Evolutionary conservation across 2,113 vertebrate species (phyloP).

Genomic region (Irena cyanogastra): DNA sequence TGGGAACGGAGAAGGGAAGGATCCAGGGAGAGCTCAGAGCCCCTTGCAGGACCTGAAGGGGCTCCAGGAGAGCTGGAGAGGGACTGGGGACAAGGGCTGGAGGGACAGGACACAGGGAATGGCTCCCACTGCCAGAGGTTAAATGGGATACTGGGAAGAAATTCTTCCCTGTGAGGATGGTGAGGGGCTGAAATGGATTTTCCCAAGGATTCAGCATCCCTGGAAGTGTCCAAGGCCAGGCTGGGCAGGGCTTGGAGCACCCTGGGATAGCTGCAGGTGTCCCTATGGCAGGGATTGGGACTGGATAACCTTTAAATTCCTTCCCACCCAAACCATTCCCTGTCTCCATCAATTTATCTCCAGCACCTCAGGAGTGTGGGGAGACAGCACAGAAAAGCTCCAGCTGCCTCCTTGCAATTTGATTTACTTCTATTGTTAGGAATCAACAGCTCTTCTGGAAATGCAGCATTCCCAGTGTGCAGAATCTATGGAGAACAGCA

Average conservation of each 20-base stretch:
- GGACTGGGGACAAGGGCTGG: not conserved
- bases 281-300: not conserved
- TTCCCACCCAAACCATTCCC: not conserved
- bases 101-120: not conserved
- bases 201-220: not conserved
- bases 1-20: accelerated
- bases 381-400: not conserved
- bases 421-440: not conserved
- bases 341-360: not conserved
- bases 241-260: not conserved
- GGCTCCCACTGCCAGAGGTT: accelerated
- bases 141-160: not conserved
- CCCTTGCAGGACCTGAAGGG: accelerated
- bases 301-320: not conserved
- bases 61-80: not conserved
- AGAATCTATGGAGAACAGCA: accelerated
- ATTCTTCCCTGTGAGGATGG: not conserved
- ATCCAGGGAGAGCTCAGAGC: not conserved
- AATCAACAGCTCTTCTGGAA: not conserved
- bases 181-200: not conserved
- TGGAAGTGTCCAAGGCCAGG: not conserved
- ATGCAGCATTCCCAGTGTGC: not conserved
- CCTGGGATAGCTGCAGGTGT: not conserved
- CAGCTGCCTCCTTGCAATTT: not conserved
- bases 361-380: not conserved